Evolutionary conservation across 2,888 invertebrate genomes (phyloP).

Genomic region (Scaptomyza flava): DNA sequence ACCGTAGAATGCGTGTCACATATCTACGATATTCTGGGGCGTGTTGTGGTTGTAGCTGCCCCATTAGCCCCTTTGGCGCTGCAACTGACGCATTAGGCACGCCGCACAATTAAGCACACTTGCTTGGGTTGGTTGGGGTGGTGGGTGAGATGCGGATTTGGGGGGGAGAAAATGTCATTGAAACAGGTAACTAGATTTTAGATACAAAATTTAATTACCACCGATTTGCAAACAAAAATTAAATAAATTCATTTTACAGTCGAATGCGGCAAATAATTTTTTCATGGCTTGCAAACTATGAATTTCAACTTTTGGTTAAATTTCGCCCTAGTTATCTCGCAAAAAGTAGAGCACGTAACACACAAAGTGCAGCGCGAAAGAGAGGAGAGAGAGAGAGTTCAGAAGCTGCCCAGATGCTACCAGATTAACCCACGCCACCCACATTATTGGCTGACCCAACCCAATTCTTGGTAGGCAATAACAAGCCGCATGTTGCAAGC

Average conservation of each 20-base stretch:
- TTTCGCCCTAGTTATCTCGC: conserved; percentile 53
- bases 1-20: conserved; percentile 26
- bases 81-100: conserved; percentile 46
- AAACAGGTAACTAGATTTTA: neutral
- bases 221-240: conserved; percentile 12
- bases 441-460: neutral
- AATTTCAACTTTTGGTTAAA: conserved; percentile 35
- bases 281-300: conserved; percentile 38
- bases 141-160: neutral
- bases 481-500: neutral
- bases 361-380: neutral
- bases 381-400: neutral
- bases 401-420: conserved; percentile 5
- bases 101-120: conserved; percentile 52
- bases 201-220: conserved; percentile 3
- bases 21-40: conserved; percentile 35
- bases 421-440: neutral
- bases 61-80: conserved; percentile 41
- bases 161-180: neutral
- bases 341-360: conserved; percentile 12
- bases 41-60: conserved; percentile 26
- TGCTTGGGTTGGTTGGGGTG: neutral
- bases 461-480: neutral
- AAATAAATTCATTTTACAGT: conserved; percentile 19
- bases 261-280: conserved; percentile 10